Evolutionary conservation across 2,797 vertebrate species (phyloP).

Genomic region (Channallabes apus): DNA sequence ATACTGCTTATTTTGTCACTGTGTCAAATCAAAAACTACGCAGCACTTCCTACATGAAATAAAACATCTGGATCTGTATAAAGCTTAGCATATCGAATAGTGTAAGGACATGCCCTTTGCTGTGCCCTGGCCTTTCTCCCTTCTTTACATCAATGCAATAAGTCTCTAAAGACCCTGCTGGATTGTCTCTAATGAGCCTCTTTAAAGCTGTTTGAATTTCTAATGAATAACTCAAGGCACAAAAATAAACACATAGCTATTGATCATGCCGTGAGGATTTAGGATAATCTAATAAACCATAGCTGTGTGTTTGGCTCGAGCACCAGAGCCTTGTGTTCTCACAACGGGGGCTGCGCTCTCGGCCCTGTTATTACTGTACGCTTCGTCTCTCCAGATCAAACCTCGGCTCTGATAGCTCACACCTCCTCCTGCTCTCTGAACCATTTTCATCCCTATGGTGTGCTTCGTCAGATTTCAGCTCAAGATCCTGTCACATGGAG

Average conservation of each 20-base stretch:
- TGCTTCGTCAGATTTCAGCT: slow-evolving; percentile 45
- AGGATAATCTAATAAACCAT: slow-evolving; percentile 71
- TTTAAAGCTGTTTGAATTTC: slow-evolving; percentile 72
- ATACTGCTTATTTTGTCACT: slow-evolving; percentile 15
- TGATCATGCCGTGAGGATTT: slow-evolving; percentile 75
- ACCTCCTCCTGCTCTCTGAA: slow-evolving; percentile 46
- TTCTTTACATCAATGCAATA: slow-evolving; percentile 59
- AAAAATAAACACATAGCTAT: slow-evolving; percentile 79
- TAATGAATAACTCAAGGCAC: slow-evolving; percentile 75
- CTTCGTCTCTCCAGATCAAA: slow-evolving; percentile 51
- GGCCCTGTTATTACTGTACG: slow-evolving; percentile 54
- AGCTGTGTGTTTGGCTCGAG: slow-evolving; percentile 54
- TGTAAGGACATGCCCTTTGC: slow-evolving; percentile 56
- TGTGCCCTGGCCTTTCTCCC: slow-evolving; percentile 54
- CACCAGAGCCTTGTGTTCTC: slow-evolving; percentile 57
- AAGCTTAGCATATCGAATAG: slow-evolving; percentile 47
- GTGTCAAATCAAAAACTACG: slow-evolving; percentile 2
- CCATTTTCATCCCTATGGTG: slow-evolving; percentile 42
- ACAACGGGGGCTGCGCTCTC: slow-evolving; percentile 55
- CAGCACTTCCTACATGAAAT: background rate
- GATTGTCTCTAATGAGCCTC: slow-evolving; percentile 70
- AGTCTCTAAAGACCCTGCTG: slow-evolving; percentile 65
- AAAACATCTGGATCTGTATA: slow-evolving; percentile 12
- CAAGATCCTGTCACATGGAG: slow-evolving; percentile 20
- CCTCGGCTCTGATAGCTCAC: slow-evolving; percentile 51